Conservation (phyloP, 2,888 invertebrate species). For the Drepanosiphum platanoidis region DNA sequence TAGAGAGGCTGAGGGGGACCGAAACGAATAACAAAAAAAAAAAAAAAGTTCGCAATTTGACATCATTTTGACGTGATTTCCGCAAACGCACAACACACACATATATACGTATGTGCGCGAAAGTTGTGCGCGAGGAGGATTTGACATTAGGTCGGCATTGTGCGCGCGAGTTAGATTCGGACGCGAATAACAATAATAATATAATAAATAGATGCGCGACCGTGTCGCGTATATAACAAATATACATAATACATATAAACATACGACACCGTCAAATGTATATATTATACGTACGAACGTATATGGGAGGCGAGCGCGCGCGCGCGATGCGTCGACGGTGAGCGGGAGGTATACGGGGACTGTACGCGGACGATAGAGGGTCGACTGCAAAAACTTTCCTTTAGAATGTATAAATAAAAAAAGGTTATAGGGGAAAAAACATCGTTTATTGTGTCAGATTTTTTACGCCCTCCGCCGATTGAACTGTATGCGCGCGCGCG, state of each 20-base stretch:
- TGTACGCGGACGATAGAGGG: not conserved
- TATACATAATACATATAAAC: not conserved
- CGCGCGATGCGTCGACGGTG: conserved; percentile 3
- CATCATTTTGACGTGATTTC: conserved; percentile 53
- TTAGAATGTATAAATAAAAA: conserved; percentile 50
- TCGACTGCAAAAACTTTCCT: conserved; percentile 41
- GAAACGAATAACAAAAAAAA: not conserved
- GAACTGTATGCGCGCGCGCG: conserved; percentile 22
- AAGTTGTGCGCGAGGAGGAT: conserved; percentile 35
- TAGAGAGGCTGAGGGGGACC: no score
- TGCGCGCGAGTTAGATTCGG: conserved; percentile 45
- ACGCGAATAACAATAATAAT: conserved; percentile 55
- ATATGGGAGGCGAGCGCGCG: not conserved
- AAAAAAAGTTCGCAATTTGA: conserved; percentile 51
- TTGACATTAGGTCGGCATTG: conserved; percentile 61
- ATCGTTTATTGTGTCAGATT: conserved; percentile 50
- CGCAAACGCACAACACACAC: not conserved
- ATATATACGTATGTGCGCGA: not conserved
- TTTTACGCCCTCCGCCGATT: conserved; percentile 25
- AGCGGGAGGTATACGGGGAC: not conserved
- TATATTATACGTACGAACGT: not conserved
- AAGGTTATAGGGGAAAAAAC: conserved; percentile 34
- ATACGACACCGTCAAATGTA: not conserved
- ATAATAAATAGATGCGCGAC: conserved; percentile 23
- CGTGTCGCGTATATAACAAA: not conserved